These are phyloP conservation scores for Eulemur macaco DNA, from an alignment of 2,113 vertebrate species.

Conservation along the genomic window DNA sequence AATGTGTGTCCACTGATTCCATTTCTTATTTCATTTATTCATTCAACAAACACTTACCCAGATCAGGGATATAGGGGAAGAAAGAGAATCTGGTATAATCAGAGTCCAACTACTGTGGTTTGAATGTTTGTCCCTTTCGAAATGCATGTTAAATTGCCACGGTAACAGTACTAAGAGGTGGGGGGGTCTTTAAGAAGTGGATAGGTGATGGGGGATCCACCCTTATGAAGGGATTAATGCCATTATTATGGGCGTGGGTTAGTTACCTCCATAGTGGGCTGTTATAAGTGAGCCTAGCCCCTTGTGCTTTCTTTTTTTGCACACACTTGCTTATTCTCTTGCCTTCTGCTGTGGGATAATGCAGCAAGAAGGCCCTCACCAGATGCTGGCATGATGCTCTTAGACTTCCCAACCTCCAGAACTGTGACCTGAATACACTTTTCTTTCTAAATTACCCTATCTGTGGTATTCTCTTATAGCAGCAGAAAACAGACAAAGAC, in stretches of 20 bases:
- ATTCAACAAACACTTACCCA: not conserved
- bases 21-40: slow-evolving; percentile 27
- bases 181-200: not conserved
- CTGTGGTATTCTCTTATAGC: not conserved
- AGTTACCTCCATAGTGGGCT: not conserved
- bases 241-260: not conserved
- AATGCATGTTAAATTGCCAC: not conserved
- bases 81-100: slow-evolving; percentile 6
- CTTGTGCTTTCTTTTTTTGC: not conserved
- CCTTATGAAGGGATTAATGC: not conserved
- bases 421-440: not conserved
- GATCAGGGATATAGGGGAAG: not conserved
- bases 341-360: not conserved
- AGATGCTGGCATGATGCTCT: not conserved
- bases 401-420: not conserved
- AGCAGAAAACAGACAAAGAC: not conserved
- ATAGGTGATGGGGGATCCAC: not conserved
- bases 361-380: not conserved
- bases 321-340: not conserved
- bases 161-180: not conserved
- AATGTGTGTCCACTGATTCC: not conserved
- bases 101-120: not conserved
- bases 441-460: not conserved
- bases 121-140: not conserved
- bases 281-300: not conserved